A percentile compares a stretch with the other conserved stretches of the same genome.
phyloP scores from a whole-genome alignment of 2,113 vertebrate species.

The Lagopus muta region DNA sequence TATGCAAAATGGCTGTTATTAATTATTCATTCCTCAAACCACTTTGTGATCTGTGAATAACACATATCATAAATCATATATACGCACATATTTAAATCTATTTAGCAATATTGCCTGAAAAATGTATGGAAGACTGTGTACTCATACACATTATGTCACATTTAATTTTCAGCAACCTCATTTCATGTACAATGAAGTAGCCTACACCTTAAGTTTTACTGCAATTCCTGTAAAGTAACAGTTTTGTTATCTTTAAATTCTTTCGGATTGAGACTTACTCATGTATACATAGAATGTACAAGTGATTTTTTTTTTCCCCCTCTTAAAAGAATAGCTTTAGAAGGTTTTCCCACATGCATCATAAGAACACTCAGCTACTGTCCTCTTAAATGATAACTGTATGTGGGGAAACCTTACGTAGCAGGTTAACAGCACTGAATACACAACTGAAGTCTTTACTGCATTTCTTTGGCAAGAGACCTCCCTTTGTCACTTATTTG shows the following conservation, averaged over 20 bases:
- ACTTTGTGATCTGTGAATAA: not conserved
- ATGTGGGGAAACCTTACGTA: not conserved
- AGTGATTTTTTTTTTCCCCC: not conserved
- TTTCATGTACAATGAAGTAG: not conserved
- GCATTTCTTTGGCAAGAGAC: not conserved
- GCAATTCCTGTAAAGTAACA: not conserved
- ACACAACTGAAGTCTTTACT: not conserved
- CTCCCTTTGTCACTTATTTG: not conserved
- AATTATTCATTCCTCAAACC: constrained; percentile 4
- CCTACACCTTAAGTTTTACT: not conserved
- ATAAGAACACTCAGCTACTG: not conserved
- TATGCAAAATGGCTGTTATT: not conserved
- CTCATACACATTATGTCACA: not conserved
- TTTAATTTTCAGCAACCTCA: not conserved
- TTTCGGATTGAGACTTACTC: not conserved
- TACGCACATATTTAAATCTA: not conserved
- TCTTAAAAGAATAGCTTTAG: not conserved
- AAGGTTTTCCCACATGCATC: not conserved
- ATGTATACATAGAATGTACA: not conserved
- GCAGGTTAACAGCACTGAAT: not conserved
- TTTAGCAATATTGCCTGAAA: not conserved
- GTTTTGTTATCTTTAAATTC: not conserved
- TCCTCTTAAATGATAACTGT: not conserved
- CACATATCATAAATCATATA: not conserved
- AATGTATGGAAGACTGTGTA: not conserved